A percentile compares a stretch with the other conserved stretches of the same genome.
These are phyloP conservation scores for Cynopterus sphinx DNA, from an alignment of 2,797 vertebrate genomes.

Conservation along the genomic window DNA sequence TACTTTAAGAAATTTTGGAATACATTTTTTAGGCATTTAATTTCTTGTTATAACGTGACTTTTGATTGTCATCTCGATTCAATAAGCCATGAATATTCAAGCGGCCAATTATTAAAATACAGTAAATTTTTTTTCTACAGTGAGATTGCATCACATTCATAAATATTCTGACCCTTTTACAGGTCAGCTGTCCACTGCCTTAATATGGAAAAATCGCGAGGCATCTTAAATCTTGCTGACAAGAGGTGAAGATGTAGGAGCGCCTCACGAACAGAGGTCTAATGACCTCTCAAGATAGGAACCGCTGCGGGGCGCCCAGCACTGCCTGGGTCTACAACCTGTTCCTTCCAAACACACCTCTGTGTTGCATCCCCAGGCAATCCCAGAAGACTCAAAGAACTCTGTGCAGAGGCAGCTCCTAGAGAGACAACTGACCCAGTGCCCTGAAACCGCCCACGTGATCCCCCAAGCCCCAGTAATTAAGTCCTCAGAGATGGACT, in stretches of 20 bases:
- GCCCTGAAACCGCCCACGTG: not conserved
- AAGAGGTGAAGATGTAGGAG: not conserved
- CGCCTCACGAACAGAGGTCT: not conserved
- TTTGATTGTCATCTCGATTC: not conserved
- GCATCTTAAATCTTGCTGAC: not conserved
- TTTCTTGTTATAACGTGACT: not conserved
- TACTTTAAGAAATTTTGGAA: not conserved
- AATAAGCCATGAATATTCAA: constrained; percentile 15
- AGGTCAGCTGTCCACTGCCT: constrained; percentile 3
- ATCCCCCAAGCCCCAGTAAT: not conserved
- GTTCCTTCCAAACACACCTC: not conserved
- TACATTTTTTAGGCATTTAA: not conserved
- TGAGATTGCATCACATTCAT: not conserved
- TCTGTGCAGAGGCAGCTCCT: not conserved
- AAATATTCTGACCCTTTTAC: not conserved
- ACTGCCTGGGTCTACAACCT: not conserved
- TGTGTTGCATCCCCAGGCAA: not conserved
- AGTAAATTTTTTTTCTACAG: not conserved
- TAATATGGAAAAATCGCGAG: not conserved
- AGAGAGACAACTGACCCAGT: not conserved
- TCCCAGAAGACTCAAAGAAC: not conserved
- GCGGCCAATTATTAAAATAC: constrained; percentile 6
- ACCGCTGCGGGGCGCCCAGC: not conserved
- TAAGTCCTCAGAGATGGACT: not conserved
- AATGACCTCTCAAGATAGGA: not conserved